Conservation (phyloP, 64 coral and sea anemone genomes). For the Trachythela sp. region DNA sequence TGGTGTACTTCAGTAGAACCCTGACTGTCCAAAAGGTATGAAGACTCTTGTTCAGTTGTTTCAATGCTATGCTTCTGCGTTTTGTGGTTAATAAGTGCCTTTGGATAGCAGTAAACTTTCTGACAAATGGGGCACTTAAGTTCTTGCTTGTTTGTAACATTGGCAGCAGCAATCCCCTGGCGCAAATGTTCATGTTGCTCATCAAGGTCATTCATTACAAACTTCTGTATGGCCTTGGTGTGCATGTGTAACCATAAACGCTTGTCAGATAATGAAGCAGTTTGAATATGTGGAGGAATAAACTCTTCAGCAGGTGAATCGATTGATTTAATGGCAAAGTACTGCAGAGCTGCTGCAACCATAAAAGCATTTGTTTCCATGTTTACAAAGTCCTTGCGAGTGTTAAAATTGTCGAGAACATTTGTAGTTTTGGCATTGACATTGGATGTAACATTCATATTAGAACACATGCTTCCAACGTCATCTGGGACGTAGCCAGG, state of each 20-base stretch:
- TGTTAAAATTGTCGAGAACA: slow-evolving; percentile 56
- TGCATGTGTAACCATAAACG: slow-evolving; percentile 53
- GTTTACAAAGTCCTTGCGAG: slow-evolving; percentile 53
- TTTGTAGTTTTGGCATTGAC: slow-evolving; percentile 51
- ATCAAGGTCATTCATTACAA: slow-evolving; percentile 51
- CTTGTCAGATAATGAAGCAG: neutral
- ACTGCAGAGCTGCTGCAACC: slow-evolving; percentile 30
- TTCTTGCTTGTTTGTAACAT: neutral
- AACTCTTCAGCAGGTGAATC: slow-evolving; percentile 2
- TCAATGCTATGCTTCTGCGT: neutral
- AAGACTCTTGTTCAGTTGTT: neutral
- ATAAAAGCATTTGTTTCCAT: slow-evolving; percentile 58
- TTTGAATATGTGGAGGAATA: slow-evolving; percentile 31
- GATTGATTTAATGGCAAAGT: slow-evolving; percentile 38
- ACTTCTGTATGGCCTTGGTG: neutral
- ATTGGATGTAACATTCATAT: slow-evolving; percentile 58
- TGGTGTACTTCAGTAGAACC: neutral
- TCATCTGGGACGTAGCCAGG: neutral
- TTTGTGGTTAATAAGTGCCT: slow-evolving; percentile 36
- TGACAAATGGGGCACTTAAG: slow-evolving; percentile 33
- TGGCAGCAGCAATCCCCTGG: neutral
- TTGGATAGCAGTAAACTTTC: slow-evolving; percentile 46
- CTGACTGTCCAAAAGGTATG: neutral
- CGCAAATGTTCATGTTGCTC: neutral
- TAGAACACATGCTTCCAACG: slow-evolving; percentile 48